Evolutionary conservation across 1,140 invertebrate species (phyloP), one percentile per base, ranked within the genome.

Genomic region (Zaprionus vittiger): DNA sequence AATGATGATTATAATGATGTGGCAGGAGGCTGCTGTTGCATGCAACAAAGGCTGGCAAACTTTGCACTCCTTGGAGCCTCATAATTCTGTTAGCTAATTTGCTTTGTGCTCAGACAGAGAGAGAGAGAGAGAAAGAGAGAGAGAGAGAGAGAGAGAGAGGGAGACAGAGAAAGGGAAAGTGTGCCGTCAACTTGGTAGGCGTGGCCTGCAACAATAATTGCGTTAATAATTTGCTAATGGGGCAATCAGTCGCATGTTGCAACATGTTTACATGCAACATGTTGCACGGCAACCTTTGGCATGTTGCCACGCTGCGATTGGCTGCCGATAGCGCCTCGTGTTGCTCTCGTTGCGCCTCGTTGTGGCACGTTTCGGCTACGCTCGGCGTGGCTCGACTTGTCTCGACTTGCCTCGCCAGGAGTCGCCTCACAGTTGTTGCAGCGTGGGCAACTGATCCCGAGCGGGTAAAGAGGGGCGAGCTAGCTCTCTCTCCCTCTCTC

Each of bases 81-180:
- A 84, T 89, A 89, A 89, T 84, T 81, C 63, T 64, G 55, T 79
- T 81, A 90, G 76, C 81, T 89, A 84, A 89, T 89, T 89, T 84
- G 79, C 75, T 57, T 38, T 15, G 37, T 81, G 78, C 80, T 89
- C 84, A 84, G 75, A 56, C 67, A 60, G 59, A 78, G 78, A 71
- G 68, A 54, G 63, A 52, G 20, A n/a, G 20, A 20, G 4, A 37
- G 6, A 37, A 20, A 5, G 47, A 37, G 47, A 34, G 11, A 1
- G n/a, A 37, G 2, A 22, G 28, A 60, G 37, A 22, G 15, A 60
- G 17, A 38, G 56, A n/a, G 31, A 3, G 56, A 0, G n/a, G 15
- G 15, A 11, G 20, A 17, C n/a, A 20, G 37, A 24, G 20, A 22
- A 11, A 34, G 31, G 9, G 31, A 34, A 34, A 34, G 14, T 26